Conservation (phyloP, 2,888 invertebrate species). For the Pandemis heparana region DNA sequence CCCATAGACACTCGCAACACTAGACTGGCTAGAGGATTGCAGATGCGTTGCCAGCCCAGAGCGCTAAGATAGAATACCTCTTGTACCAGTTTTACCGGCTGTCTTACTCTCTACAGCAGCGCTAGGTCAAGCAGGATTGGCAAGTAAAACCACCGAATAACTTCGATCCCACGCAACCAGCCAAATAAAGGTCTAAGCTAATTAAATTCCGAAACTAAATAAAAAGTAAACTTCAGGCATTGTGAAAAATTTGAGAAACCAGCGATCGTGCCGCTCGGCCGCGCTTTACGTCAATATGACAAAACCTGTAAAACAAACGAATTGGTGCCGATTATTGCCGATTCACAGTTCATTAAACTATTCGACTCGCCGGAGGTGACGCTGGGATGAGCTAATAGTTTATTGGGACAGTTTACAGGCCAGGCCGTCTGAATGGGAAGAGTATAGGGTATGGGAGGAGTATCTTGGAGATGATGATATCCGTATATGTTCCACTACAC, state of each 20-base stretch:
- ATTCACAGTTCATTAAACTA: slow-evolving; percentile 19
- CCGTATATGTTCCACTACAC: too few relatives aligned
- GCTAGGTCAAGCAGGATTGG: too few relatives aligned
- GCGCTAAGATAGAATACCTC: too few relatives aligned
- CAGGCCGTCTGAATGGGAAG: too few relatives aligned
- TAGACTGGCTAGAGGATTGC: too few relatives aligned
- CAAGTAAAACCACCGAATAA: too few relatives aligned
- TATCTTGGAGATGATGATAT: too few relatives aligned
- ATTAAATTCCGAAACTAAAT: slow-evolving; percentile 19
- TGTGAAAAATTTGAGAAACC: slow-evolving; percentile 19
- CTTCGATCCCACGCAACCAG: not conserved
- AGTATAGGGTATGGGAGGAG: too few relatives aligned
- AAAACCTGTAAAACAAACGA: slow-evolving; percentile 16
- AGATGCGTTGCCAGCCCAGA: too few relatives aligned
- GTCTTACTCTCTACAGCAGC: too few relatives aligned
- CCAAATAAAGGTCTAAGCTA: not conserved
- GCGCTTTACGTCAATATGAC: slow-evolving; percentile 10
- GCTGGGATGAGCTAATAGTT: not conserved
- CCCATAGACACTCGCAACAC: too few relatives aligned
- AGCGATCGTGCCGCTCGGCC: slow-evolving; percentile 9
- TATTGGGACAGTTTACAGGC: not conserved
- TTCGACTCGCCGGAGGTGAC: not conserved
- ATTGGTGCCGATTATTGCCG: slow-evolving; percentile 5
- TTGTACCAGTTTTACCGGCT: too few relatives aligned
- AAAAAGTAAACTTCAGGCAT: slow-evolving; percentile 6